Base-by-base conservation (phyloP, 2,113 vertebrate species). In the Papio anubis region DNA sequence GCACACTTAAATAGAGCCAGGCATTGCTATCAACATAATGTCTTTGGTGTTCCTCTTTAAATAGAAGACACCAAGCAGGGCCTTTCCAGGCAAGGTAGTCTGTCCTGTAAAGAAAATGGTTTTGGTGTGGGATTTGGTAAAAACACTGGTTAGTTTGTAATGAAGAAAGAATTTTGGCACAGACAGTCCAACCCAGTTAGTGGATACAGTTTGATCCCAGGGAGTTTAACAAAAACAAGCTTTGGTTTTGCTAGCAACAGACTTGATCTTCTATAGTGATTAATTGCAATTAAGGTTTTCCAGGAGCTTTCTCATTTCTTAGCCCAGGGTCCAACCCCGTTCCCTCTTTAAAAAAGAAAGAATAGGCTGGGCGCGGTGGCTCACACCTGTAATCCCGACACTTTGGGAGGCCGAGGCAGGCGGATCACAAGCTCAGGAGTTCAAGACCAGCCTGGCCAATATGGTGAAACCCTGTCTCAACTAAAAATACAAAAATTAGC, bases 231-330 rank as follows among this genome's bases (percentile, higher is more conserved):
- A 85, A 84, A 45, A 95, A n/a, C 76, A 79, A 76, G 61, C 14
- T 57, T 72, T 86, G 55, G 48, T 48, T 88, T 91, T 48, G 87
- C 14, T 88, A 96, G 68, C 55, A 94, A 40, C 45, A 94, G 38
- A 91, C 23, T 73, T 70, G 61, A 32, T 84, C 59, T 90, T 66
- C 45, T 13, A 8, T 70, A 45, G 7, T 88, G 40, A 87, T 64
- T 81, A 81, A 75, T 25, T 64, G 35, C 7, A 79, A 0, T 4
- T 76, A 40, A 96, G 48, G 21, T 82, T 93, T 97, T 73, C 81
- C 32, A 48, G 40, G 70, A 76, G 18, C n/a, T 83, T 94, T 97
- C 79, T 97, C 21, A 40, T 86, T 93, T 91, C 85, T 84, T 95
- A 96, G 55, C 68, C 80, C 35, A 76, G 27, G 17, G 7, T 55